phyloP scores from a whole-genome alignment of 1,140 invertebrate genomes.

The Apis laboriosa region DNA sequence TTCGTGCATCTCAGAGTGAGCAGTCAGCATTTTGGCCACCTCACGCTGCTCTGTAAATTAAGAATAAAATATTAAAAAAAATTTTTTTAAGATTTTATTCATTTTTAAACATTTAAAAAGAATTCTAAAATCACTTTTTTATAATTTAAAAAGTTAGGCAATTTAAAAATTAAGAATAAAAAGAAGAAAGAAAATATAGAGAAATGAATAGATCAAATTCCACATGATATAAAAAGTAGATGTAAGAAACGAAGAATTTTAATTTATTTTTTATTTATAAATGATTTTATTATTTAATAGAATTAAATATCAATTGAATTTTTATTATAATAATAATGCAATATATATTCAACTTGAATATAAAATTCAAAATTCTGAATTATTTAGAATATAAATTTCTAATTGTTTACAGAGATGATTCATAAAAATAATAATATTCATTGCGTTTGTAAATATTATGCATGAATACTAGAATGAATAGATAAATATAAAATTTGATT shows the following conservation, averaged over 20 bases:
- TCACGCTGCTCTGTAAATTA: constrained; percentile 76
- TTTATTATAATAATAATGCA: too few relatives aligned
- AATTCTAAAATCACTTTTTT: background rate
- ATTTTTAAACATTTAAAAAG: background rate
- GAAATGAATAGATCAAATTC: background rate
- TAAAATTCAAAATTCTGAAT: too few relatives aligned
- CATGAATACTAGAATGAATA: too few relatives aligned
- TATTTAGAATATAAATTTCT: background rate
- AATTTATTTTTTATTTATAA: background rate
- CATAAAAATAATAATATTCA: background rate
- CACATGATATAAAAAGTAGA: background rate
- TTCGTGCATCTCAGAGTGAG: constrained; percentile 77
- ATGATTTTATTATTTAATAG: background rate
- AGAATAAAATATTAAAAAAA: background rate
- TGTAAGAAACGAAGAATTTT: too few relatives aligned
- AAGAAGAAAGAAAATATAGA: background rate
- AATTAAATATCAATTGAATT: background rate
- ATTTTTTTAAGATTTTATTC: background rate
- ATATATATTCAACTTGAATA: too few relatives aligned
- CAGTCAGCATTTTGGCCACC: constrained; percentile 78
- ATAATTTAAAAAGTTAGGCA: background rate
- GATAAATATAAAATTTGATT: too few relatives aligned
- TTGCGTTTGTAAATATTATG: background rate
- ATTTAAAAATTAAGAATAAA: too few relatives aligned
- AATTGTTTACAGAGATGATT: background rate